phyloP scores from a whole-genome alignment of 2,113 vertebrate genomes.

The Strigops habroptila region DNA sequence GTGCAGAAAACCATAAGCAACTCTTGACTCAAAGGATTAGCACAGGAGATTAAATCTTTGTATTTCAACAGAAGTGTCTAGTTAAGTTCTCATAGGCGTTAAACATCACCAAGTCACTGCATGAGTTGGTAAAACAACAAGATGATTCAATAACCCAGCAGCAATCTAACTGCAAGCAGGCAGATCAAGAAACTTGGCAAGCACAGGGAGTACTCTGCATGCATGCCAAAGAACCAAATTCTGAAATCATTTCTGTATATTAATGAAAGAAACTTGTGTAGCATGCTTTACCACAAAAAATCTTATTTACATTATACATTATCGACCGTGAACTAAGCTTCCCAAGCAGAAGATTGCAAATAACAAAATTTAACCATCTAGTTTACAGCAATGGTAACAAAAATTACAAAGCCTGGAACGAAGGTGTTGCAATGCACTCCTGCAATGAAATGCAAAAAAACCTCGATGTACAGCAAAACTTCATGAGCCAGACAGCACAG shows the following conservation, averaged over 20 bases:
- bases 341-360: neutral
- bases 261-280: neutral
- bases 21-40: neutral
- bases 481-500: neutral
- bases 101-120: neutral
- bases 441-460: slow-evolving; percentile 9
- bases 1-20: neutral
- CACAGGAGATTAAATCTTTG: neutral
- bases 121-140: neutral
- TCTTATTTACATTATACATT: slow-evolving; percentile 7
- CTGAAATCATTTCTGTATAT: neutral
- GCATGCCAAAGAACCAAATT: neutral
- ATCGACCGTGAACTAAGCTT: slow-evolving; percentile 12
- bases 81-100: neutral
- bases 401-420: neutral
- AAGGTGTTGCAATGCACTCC: neutral
- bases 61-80: neutral
- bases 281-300: neutral
- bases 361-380: neutral
- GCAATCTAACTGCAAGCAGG: neutral
- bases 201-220: neutral
- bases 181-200: neutral
- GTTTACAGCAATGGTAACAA: slow-evolving; percentile 6
- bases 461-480: neutral
- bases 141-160: neutral